A percentile compares a stretch with the other conserved stretches of the same genome.
These are phyloP conservation scores for Leptarthrus brevirostris DNA, from an alignment of 2,888 invertebrate genomes.

Conservation along the genomic window DNA sequence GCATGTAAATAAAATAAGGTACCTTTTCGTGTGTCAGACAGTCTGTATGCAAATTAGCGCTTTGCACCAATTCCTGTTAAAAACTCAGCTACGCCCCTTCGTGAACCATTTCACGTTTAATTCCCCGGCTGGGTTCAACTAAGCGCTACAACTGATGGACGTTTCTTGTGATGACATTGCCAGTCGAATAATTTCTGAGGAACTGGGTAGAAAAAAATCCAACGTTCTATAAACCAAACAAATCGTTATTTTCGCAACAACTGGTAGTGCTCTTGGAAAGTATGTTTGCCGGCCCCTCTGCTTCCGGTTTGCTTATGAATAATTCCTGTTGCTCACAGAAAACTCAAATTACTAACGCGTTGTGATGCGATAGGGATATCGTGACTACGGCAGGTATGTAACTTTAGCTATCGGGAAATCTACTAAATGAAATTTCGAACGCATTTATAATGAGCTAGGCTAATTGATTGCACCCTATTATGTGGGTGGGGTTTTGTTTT, in stretches of 20 bases:
- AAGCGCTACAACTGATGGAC: not conserved
- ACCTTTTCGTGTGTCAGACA: not conserved
- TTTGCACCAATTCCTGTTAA: not conserved
- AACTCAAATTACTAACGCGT: not conserved
- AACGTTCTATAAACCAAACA: constrained; percentile 14
- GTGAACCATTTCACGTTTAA: not conserved
- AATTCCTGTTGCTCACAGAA: not conserved
- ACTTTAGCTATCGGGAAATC: constrained; percentile 28
- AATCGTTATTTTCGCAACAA: not conserved
- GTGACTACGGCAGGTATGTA: constrained; percentile 9
- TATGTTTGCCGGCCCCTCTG: not conserved
- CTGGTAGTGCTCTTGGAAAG: not conserved
- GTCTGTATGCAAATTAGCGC: not conserved
- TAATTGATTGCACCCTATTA: constrained; percentile 13
- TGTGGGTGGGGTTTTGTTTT: not conserved
- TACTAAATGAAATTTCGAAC: constrained; percentile 12
- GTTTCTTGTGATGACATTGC: constrained; percentile 10
- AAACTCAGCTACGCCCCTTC: not conserved
- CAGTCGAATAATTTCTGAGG: not conserved
- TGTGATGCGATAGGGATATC: not conserved
- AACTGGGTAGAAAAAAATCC: not conserved
- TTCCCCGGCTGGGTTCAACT: not conserved
- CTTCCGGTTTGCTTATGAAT: not conserved
- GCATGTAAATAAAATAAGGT: constrained; percentile 27
- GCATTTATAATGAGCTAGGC: constrained; percentile 5